Conservation (phyloP, 2,797 vertebrate genomes). For the Sebastes hubbsi region DNA sequence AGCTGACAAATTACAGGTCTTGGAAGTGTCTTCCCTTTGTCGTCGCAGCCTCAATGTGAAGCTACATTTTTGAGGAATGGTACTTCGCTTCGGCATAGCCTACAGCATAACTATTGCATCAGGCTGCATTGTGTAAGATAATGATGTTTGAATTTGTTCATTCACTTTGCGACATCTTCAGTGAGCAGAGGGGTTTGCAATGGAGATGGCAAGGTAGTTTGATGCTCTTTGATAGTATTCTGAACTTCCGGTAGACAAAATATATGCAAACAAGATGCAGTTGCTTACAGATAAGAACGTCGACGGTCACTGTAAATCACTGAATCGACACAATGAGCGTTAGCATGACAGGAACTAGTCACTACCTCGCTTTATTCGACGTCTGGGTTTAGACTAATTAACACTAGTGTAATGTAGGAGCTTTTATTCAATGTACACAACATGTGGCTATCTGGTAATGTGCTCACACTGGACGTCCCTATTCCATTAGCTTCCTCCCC, state of each 20-base stretch:
- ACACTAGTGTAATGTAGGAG: constrained; percentile 10
- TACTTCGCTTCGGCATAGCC: not conserved
- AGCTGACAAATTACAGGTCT: too few species aligned
- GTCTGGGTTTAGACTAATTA: constrained; percentile 10
- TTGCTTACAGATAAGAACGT: not conserved
- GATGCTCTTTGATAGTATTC: not conserved
- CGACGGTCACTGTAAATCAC: not conserved
- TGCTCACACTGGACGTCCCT: constrained; percentile 31
- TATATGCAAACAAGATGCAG: not conserved
- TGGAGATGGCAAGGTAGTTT: not conserved
- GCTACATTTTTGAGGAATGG: not conserved
- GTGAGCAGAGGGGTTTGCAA: not conserved
- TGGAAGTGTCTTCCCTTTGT: too few species aligned
- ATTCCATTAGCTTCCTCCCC: constrained; percentile 60
- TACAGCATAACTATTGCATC: not conserved
- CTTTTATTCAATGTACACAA: constrained; percentile 29
- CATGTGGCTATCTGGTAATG: constrained; percentile 31
- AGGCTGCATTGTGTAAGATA: too few species aligned
- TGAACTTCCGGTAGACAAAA: not conserved
- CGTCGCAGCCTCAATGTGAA: not conserved
- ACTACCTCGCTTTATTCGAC: not conserved
- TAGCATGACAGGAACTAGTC: not conserved
- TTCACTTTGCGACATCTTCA: not conserved
- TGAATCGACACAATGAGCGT: not conserved
- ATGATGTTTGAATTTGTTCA: too few species aligned